Percentiles rank a stretch among this genome's conserved stretches.
These are phyloP conservation scores for Sphyrna mokarran DNA, from an alignment of 2,113 vertebrate genomes.

Conservation along the genomic window DNA sequence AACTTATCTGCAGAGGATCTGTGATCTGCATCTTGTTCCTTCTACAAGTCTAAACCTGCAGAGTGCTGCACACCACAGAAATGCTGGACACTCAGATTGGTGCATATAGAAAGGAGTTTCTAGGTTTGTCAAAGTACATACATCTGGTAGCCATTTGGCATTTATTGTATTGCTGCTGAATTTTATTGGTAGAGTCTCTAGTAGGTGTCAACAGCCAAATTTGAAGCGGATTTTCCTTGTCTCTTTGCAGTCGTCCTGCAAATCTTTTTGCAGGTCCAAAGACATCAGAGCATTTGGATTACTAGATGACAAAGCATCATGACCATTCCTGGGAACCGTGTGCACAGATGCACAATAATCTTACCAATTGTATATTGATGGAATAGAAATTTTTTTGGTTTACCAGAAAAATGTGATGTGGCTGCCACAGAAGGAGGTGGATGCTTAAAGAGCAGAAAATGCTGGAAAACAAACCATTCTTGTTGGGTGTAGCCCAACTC, in stretches of 20 bases:
- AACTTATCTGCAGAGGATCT: neutral
- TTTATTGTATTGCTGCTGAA: neutral
- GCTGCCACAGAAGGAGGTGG: neutral
- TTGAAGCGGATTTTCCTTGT: neutral
- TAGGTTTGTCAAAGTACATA: neutral
- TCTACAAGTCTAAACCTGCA: neutral
- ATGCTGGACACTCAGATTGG: neutral
- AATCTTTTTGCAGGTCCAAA: neutral
- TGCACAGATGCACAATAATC: neutral
- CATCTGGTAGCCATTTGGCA: neutral
- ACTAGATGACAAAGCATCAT: neutral
- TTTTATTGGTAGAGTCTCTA: neutral
- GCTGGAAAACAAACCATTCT: neutral
- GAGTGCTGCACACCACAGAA: neutral
- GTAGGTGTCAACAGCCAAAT: neutral
- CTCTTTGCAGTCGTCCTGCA: too few relatives aligned
- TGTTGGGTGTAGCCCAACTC: too few relatives aligned
- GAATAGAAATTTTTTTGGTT: too few relatives aligned
- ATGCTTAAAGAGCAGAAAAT: neutral
- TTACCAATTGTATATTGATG: neutral
- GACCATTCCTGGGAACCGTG: neutral
- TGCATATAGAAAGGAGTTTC: neutral
- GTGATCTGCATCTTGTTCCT: neutral
- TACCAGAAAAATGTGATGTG: neutral
- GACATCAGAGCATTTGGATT: neutral